A percentile compares a stretch with the other conserved stretches of the same genome.
These are phyloP conservation scores for Megaustenia siamemsis DNA, from an alignment of 2,888 invertebrate species.

Conservation along the genomic window DNA sequence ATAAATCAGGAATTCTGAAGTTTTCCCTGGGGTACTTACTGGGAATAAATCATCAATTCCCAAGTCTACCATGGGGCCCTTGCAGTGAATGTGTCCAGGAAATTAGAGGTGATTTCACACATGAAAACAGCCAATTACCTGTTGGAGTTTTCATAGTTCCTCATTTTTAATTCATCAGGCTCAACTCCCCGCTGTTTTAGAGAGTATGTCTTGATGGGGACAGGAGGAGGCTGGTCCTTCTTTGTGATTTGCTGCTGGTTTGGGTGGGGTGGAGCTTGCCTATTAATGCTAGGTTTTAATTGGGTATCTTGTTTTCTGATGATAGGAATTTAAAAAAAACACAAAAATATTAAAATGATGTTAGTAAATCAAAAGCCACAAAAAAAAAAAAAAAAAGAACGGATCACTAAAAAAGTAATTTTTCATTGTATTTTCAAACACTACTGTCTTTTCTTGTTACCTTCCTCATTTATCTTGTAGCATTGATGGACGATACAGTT, in stretches of 20 bases:
- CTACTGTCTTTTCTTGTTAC: too few species aligned
- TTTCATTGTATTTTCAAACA: too few species aligned
- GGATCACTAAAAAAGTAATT: too few species aligned
- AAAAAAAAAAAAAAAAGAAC: too few species aligned
- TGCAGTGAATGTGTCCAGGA: too few species aligned
- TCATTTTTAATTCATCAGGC: conserved; percentile 71
- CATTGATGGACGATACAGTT: not conserved
- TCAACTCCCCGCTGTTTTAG: conserved; percentile 70
- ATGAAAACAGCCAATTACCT: conserved; percentile 60
- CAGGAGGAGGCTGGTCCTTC: conserved; percentile 73
- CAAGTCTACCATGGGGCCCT: too few species aligned
- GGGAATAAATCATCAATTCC: too few species aligned
- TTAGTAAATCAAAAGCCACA: too few species aligned
- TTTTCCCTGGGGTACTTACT: too few species aligned
- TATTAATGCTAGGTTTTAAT: conserved; percentile 48
- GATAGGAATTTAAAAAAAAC: not conserved
- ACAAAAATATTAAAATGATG: too few species aligned
- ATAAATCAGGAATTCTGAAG: too few species aligned
- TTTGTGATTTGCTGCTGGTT: conserved; percentile 35
- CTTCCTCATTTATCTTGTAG: not conserved
- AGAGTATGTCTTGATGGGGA: conserved; percentile 72
- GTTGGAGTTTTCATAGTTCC: conserved; percentile 75
- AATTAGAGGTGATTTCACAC: too few species aligned
- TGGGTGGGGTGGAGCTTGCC: conserved; percentile 39
- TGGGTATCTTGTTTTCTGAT: conserved; percentile 61